Evolutionary conservation across 2,888 invertebrate genomes (phyloP).

Genomic region (Eilema depressum): DNA sequence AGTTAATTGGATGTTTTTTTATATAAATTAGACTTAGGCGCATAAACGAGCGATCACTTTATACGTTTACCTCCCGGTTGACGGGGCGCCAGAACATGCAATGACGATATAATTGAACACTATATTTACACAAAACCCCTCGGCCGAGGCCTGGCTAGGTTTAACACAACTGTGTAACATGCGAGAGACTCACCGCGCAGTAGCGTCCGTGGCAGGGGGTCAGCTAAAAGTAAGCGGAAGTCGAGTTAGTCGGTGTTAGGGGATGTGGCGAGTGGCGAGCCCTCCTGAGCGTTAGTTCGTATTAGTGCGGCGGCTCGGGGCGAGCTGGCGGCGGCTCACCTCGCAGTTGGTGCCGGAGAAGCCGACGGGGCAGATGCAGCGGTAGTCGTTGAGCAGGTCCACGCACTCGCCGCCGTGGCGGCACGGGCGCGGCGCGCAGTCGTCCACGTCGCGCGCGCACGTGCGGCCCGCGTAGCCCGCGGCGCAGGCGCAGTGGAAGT

Average conservation of each 20-base stretch:
- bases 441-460: constrained; percentile 95
- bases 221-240: constrained; percentile 80
- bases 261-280: constrained; percentile 51
- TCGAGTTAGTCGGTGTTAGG: constrained; percentile 74
- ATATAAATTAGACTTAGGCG: neutral
- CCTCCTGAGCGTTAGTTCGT: constrained; percentile 39
- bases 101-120: neutral
- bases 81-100: neutral
- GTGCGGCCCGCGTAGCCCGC: constrained; percentile 93
- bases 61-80: neutral
- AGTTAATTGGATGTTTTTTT: neutral
- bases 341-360: constrained; percentile 95
- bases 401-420: constrained; percentile 96
- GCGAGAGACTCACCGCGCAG: constrained; percentile 73
- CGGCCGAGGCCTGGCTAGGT: neutral
- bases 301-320: constrained; percentile 16
- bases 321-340: constrained; percentile 83
- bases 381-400: constrained; percentile 93
- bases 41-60: neutral
- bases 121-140: neutral
- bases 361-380: constrained; percentile 96
- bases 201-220: constrained; percentile 79
- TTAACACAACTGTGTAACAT: neutral
- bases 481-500: constrained; percentile 96
- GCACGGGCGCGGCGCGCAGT: constrained; percentile 95